Percentiles rank a stretch among this genome's conserved stretches.
Evolutionary conservation across 2,113 vertebrate genomes (phyloP).

Genomic region (Odontesthes bonariensis): DNA sequence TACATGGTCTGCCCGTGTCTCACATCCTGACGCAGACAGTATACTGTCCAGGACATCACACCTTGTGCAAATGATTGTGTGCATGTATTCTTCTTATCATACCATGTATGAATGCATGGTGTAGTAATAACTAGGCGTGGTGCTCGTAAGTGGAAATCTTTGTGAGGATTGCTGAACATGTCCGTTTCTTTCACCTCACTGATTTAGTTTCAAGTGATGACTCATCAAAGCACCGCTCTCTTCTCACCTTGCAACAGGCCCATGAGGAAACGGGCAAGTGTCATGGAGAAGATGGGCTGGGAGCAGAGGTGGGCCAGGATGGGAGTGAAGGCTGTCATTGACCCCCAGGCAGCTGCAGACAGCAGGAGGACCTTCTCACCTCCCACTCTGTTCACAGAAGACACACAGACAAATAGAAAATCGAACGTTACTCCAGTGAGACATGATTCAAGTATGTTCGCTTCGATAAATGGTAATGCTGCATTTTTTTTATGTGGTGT

Average conservation of each 20-base stretch:
- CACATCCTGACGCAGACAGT: no score
- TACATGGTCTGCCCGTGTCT: no score
- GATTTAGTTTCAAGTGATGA: constrained; percentile 3
- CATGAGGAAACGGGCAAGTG: constrained; percentile 90
- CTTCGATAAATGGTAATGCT: neutral
- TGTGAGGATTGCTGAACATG: neutral
- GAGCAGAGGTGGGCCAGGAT: constrained; percentile 87
- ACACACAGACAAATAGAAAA: constrained; percentile 17
- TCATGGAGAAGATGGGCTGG: constrained; percentile 89
- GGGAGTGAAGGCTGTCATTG: constrained; percentile 89
- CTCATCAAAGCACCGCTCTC: neutral
- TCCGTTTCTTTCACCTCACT: neutral
- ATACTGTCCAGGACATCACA: no score
- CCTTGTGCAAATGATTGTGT: no score
- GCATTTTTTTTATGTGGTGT: neutral
- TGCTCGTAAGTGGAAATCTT: no score
- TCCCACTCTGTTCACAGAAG: constrained; percentile 85
- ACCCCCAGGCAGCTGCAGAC: constrained; percentile 92
- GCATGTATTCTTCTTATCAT: no score
- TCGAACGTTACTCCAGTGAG: neutral
- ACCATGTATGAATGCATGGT: no score
- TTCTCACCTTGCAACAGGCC: constrained; percentile 94
- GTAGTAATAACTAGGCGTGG: no score
- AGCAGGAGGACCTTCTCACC: constrained; percentile 94
- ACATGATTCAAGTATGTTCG: neutral